phyloP scores from a whole-genome alignment of 2,797 vertebrate species.

The Huso huso region DNA sequence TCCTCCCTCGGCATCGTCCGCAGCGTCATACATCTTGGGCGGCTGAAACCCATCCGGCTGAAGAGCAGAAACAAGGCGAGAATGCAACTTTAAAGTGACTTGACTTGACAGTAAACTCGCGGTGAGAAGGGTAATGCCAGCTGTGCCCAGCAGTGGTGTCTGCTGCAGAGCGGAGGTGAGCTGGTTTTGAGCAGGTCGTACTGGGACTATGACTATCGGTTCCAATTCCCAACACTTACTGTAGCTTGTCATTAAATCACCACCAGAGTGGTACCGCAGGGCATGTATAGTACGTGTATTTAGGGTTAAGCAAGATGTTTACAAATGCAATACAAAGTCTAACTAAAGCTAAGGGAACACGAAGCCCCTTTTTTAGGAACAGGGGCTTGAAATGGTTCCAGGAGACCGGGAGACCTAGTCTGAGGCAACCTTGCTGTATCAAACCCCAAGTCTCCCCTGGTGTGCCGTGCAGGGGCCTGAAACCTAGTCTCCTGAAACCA shows the following conservation, averaged over 20 bases:
- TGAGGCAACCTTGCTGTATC: background rate
- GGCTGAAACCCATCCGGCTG: constrained; percentile 44
- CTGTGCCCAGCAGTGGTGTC: too few relatives aligned
- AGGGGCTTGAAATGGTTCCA: background rate
- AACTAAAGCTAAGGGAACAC: too few relatives aligned
- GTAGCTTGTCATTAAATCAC: too few relatives aligned
- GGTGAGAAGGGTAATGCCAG: background rate
- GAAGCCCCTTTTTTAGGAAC: too few relatives aligned
- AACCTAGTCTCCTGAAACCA: too few relatives aligned
- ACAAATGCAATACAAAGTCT: too few relatives aligned
- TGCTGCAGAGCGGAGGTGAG: too few relatives aligned
- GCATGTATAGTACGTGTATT: too few relatives aligned
- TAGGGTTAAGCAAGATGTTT: too few relatives aligned
- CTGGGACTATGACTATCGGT: too few relatives aligned
- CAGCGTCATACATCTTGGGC: constrained; percentile 58
- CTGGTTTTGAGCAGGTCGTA: background rate
- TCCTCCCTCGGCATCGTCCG: constrained; percentile 28
- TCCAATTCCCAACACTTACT: background rate
- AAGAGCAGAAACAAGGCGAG: background rate
- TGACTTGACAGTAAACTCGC: background rate
- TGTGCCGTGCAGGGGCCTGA: background rate
- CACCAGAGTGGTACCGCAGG: too few relatives aligned
- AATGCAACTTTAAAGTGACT: background rate
- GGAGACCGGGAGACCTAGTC: background rate
- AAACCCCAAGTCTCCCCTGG: background rate